Evolutionary conservation across 2,888 invertebrate species (phyloP).

Genomic region (Zeuzera pyrina): DNA sequence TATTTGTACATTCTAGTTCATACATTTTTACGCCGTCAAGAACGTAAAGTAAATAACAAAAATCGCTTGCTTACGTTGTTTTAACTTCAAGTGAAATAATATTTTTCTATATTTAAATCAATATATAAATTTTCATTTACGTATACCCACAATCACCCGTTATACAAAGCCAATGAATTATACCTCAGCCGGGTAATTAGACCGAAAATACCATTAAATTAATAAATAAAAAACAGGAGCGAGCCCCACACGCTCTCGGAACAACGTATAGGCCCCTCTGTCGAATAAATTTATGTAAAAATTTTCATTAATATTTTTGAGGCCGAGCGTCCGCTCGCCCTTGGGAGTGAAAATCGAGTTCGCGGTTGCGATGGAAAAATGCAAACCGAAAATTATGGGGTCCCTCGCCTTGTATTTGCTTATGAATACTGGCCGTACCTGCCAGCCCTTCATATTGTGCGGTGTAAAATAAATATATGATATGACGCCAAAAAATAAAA

Average conservation of each 20-base stretch:
- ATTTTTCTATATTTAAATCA: too few relatives aligned
- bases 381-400: slow-evolving; percentile 72
- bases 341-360: slow-evolving; percentile 69
- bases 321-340: slow-evolving; percentile 66
- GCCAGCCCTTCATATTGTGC: slow-evolving; percentile 37
- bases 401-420: slow-evolving; percentile 70
- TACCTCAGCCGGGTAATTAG: slow-evolving; percentile 70
- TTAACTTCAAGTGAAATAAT: too few relatives aligned
- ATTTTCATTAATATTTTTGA: slow-evolving; percentile 74
- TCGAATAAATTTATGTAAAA: slow-evolving; percentile 74
- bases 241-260: slow-evolving; percentile 51
- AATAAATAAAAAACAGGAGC: slow-evolving; percentile 71
- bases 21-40: too few relatives aligned
- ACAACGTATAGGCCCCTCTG: slow-evolving; percentile 62
- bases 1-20: too few relatives aligned
- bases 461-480: slow-evolving; percentile 51
- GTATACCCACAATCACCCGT: slow-evolving; percentile 48
- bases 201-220: slow-evolving; percentile 73
- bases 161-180: slow-evolving; percentile 63
- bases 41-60: too few relatives aligned
- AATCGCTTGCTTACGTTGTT: too few relatives aligned
- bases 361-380: slow-evolving; percentile 73
- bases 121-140: slow-evolving; percentile 41
- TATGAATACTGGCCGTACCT: slow-evolving; percentile 64
- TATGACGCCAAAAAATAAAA: slow-evolving; percentile 53